These are phyloP conservation scores for Disparrhopalites patrizii DNA, from an alignment of 2,888 invertebrate genomes.

Conservation along the genomic window DNA sequence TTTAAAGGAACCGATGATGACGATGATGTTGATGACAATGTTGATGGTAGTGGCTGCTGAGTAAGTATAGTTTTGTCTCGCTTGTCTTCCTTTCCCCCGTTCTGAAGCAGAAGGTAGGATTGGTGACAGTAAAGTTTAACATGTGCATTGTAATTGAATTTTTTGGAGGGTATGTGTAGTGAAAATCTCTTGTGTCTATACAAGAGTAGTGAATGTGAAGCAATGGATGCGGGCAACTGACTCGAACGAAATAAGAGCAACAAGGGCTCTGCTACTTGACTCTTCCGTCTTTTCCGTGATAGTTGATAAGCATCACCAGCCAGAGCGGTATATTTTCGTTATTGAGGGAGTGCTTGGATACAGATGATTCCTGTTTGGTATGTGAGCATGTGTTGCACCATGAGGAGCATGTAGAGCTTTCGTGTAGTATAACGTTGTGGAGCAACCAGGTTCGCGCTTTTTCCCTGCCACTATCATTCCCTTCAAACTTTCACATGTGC, in stretches of 20 bases:
- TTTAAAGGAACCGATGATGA: too few species aligned
- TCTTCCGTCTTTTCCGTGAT: constrained; percentile 3
- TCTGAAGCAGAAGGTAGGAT: too few species aligned
- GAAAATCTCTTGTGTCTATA: neutral
- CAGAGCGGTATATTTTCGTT: constrained; percentile 1
- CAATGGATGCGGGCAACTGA: neutral
- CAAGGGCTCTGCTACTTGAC: neutral
- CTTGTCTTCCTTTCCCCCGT: too few species aligned
- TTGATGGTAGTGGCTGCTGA: too few species aligned
- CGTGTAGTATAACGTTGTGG: too few species aligned
- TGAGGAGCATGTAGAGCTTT: neutral
- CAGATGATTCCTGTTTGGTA: neutral
- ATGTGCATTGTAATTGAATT: neutral
- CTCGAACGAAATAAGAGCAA: neutral
- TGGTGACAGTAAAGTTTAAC: too few species aligned
- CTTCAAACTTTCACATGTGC: constrained; percentile 20
- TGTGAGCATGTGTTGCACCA: neutral
- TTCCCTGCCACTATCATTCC: too few species aligned
- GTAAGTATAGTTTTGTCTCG: too few species aligned
- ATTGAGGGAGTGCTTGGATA: neutral
- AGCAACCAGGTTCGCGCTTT: constrained; percentile 19
- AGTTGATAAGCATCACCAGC: neutral
- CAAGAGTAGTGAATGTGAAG: neutral
- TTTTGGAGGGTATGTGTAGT: neutral
- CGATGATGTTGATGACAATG: too few species aligned